phyloP scores from a whole-genome alignment of 1,140 invertebrate genomes.

The Grapholita molesta region DNA sequence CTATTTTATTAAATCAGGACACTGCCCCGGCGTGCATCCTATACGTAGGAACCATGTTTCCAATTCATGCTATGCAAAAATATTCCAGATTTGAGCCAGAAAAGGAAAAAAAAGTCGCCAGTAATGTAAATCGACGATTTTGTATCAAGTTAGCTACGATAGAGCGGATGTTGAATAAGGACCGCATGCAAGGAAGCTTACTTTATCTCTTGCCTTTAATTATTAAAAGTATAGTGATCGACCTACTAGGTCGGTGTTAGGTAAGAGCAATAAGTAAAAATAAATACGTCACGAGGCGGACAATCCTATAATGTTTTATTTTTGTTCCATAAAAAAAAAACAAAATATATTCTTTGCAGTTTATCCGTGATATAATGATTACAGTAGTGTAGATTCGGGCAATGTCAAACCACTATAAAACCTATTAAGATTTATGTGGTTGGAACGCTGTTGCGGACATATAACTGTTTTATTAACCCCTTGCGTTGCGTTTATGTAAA shows the following conservation, averaged over 20 bases:
- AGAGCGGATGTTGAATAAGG: conserved; percentile 1
- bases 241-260: too few species aligned
- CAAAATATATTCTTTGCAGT: too few species aligned
- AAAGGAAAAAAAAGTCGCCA: conserved; percentile 21
- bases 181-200: not conserved
- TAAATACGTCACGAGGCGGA: too few species aligned
- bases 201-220: not conserved
- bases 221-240: too few species aligned
- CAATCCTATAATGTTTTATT: too few species aligned
- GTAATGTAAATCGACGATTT: conserved; percentile 18
- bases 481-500: not conserved
- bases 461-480: not conserved
- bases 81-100: conserved; percentile 54
- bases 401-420: too few species aligned
- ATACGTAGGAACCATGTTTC: conserved; percentile 52
- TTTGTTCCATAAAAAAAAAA: too few species aligned
- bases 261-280: too few species aligned
- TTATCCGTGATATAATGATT: too few species aligned
- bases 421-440: too few species aligned
- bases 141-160: conserved; percentile 10
- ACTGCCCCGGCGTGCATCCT: conserved; percentile 44
- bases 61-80: conserved; percentile 67
- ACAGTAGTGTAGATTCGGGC: too few species aligned
- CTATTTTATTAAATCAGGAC: conserved; percentile 71
- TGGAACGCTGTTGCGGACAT: too few species aligned